phyloP scores from a whole-genome alignment of 2,888 invertebrate genomes.

The Sthenelais limicola region DNA sequence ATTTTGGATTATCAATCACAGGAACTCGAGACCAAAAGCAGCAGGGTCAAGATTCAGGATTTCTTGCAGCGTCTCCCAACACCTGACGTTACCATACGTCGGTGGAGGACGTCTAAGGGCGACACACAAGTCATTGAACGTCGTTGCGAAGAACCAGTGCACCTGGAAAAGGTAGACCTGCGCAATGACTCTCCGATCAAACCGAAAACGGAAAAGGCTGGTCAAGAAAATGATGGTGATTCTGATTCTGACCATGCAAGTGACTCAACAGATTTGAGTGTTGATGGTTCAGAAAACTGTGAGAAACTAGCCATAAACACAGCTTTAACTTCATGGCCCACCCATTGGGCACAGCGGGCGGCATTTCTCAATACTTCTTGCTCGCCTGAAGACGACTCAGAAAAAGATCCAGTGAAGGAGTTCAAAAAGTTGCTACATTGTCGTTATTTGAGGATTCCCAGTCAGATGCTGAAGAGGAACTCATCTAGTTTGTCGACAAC shows the following conservation, averaged over 20 bases:
- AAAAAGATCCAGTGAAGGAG: conserved; percentile 4
- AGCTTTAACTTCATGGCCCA: conserved; percentile 13
- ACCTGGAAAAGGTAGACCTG: not conserved
- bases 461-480: not conserved
- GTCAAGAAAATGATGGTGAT: not conserved
- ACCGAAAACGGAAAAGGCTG: not conserved
- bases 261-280: not conserved
- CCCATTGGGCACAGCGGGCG: conserved; percentile 19
- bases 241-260: not conserved
- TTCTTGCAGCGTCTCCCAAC: conserved; percentile 20
- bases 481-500: not conserved
- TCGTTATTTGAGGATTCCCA: conserved; percentile 7
- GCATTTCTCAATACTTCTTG: not conserved
- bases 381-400: not conserved
- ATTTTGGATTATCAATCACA: too few species aligned
- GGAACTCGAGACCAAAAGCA: conserved; percentile 16
- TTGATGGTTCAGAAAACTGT: conserved; percentile 1
- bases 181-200: not conserved
- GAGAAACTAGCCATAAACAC: conserved; percentile 4
- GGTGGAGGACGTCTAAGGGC: conserved; percentile 20
- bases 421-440: conserved; percentile 4
- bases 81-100: conserved; percentile 18
- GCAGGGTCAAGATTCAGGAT: not conserved
- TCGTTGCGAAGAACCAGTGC: not conserved
- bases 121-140: conserved; percentile 8